Conservation (phyloP, 2,888 invertebrate genomes). For the Epistrophella euchroma region DNA sequence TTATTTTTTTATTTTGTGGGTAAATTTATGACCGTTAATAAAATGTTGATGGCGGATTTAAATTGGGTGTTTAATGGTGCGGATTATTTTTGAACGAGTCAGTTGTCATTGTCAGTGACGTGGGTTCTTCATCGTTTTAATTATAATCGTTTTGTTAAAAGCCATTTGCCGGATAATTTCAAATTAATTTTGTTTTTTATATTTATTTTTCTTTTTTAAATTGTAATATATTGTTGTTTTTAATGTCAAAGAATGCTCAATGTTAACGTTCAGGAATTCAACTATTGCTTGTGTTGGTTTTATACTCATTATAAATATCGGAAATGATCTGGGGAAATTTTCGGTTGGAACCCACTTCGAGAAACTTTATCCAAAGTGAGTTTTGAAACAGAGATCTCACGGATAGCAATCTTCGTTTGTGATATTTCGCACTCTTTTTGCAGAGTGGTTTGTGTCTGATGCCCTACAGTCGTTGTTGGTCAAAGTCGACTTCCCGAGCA, state of each 20-base stretch:
- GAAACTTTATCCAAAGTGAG: no score
- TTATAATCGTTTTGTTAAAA: slow-evolving; percentile 28
- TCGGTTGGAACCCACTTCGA: no score
- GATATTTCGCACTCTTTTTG: no score
- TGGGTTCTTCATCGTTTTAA: slow-evolving; percentile 33
- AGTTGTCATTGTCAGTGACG: slow-evolving; percentile 30
- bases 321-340: not conserved
- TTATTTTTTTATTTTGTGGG: not conserved
- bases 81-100: slow-evolving; percentile 38
- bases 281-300: not conserved
- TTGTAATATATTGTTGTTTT: not conserved
- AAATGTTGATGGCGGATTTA: slow-evolving; percentile 66
- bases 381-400: no score
- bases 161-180: slow-evolving; percentile 37
- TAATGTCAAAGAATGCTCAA: not conserved
- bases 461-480: no score
- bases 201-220: not conserved
- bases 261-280: not conserved
- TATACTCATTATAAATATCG: not conserved
- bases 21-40: slow-evolving; percentile 58
- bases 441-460: no score
- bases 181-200: slow-evolving; percentile 12
- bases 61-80: slow-evolving; percentile 50
- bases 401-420: no score
- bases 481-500: no score